phyloP scores from a whole-genome alignment of 1,140 invertebrate genomes.

The Tribolium castaneum region DNA sequence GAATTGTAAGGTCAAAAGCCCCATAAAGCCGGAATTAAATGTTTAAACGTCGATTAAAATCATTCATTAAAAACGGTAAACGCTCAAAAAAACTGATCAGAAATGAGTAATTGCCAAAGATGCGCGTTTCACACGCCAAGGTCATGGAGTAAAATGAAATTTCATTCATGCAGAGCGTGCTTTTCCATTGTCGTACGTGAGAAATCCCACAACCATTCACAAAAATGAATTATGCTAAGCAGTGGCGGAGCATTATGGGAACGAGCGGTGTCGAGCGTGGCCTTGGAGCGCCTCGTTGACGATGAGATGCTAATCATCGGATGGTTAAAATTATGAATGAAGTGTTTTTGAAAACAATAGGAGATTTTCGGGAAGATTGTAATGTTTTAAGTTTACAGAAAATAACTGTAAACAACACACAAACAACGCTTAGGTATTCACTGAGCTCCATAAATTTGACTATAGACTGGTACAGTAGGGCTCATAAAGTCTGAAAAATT shows the following conservation, averaged over 20 bases:
- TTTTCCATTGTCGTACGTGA: constrained; percentile 23
- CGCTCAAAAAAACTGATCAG: too few relatives aligned
- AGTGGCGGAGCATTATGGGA: constrained; percentile 11
- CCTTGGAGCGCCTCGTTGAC: background rate
- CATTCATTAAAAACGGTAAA: too few relatives aligned
- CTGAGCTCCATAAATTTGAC: too few relatives aligned
- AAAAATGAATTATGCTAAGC: constrained; percentile 10
- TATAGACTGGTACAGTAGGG: too few relatives aligned
- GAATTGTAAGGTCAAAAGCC: too few relatives aligned
- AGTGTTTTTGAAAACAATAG: background rate
- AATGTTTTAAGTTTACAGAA: background rate
- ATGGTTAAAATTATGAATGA: background rate
- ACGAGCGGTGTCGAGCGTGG: background rate
- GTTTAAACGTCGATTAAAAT: too few relatives aligned
- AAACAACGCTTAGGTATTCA: background rate
- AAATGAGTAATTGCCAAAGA: background rate
- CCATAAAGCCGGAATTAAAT: too few relatives aligned
- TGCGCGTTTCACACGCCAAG: constrained; percentile 16
- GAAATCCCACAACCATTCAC: constrained; percentile 24
- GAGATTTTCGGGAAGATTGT: background rate
- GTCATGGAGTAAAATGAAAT: constrained; percentile 29
- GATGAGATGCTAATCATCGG: background rate
- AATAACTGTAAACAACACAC: background rate
- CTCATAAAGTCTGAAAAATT: too few relatives aligned
- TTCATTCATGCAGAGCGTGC: constrained; percentile 8